A percentile compares a stretch with the other conserved stretches of the same genome.
These are phyloP conservation scores for Polydrusus cervinus DNA, from an alignment of 2,888 invertebrate genomes.

Conservation along the genomic window DNA sequence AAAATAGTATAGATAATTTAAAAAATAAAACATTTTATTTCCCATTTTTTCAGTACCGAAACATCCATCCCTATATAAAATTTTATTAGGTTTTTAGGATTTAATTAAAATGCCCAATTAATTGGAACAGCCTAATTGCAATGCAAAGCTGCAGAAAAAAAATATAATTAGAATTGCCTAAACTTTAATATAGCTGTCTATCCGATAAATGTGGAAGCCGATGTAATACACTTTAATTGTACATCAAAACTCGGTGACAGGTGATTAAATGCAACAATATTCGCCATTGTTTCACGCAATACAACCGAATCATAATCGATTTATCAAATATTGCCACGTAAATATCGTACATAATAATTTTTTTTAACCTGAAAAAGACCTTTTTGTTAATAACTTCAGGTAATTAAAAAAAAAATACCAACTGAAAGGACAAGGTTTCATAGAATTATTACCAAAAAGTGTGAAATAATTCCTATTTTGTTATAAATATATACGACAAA, in stretches of 20 bases:
- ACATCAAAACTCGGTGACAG: slow-evolving; percentile 23
- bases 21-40: no score
- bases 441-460: no score
- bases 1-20: no score
- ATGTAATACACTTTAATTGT: slow-evolving; percentile 17
- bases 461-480: no score
- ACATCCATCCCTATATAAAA: no score
- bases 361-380: no score
- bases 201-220: slow-evolving; percentile 12
- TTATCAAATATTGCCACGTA: slow-evolving; percentile 2
- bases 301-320: slow-evolving; percentile 13
- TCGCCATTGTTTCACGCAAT: slow-evolving; percentile 20
- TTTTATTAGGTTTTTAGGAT: neutral
- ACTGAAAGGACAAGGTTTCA: neutral
- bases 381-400: no score
- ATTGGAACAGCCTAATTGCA: neutral
- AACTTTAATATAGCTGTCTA: slow-evolving; percentile 19
- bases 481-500: no score
- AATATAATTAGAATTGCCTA: slow-evolving; percentile 15
- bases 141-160: neutral
- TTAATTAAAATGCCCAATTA: neutral
- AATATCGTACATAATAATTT: neutral
- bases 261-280: slow-evolving; percentile 35
- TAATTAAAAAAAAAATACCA: no score
- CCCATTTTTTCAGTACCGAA: neutral